phyloP scores from a whole-genome alignment of 1,140 invertebrate genomes.

The Pteromalus puparum region DNA sequence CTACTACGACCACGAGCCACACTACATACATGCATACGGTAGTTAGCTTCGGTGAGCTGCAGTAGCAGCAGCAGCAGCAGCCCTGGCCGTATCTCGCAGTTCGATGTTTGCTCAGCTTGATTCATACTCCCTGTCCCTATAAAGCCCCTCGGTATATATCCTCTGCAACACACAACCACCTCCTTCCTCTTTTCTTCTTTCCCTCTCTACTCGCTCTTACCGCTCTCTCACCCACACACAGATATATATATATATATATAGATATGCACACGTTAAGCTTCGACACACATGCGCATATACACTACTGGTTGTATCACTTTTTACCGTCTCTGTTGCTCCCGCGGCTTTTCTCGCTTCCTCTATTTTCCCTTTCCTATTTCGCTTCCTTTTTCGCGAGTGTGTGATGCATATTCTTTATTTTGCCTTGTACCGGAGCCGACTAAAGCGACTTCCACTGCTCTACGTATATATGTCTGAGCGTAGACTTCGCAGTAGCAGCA shows the following conservation, averaged over 20 bases:
- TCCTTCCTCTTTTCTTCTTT: slow-evolving; percentile 31
- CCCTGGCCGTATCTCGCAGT: slow-evolving; percentile 72
- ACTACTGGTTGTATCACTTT: not conserved
- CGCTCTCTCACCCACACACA: not conserved
- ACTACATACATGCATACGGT: slow-evolving; percentile 49
- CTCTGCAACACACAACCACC: slow-evolving; percentile 1
- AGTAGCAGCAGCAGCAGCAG: not conserved
- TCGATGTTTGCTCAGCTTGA: slow-evolving; percentile 76
- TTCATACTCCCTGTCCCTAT: slow-evolving; percentile 66
- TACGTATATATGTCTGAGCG: too few relatives aligned
- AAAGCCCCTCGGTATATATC: slow-evolving; percentile 31
- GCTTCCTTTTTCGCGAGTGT: not conserved
- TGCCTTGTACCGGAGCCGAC: not conserved
- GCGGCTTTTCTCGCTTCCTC: not conserved
- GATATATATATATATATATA: not conserved
- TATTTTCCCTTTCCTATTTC: not conserved
- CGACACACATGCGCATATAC: not conserved
- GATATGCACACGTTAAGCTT: not conserved
- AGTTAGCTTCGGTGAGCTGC: slow-evolving; percentile 55
- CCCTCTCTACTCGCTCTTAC: not conserved
- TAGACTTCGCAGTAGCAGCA: not conserved
- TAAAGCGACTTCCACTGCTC: not conserved
- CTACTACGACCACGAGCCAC: too few relatives aligned
- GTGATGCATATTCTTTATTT: not conserved
- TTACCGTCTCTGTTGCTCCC: not conserved